Conservation (phyloP, 2,113 vertebrate genomes). For the Ophthalmolycus amberensis region DNA sequence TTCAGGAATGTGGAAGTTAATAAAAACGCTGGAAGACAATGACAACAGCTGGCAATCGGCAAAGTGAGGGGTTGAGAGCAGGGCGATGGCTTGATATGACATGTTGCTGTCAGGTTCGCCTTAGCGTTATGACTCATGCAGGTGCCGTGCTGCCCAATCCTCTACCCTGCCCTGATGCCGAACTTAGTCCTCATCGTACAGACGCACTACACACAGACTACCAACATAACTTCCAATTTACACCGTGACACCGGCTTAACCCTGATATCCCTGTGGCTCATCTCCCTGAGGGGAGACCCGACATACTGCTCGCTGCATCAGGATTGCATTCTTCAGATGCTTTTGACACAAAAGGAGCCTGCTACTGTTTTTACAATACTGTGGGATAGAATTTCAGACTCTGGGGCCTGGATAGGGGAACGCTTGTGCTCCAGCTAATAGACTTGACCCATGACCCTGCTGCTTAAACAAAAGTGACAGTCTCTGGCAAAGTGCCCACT, state of each 20-base stretch:
- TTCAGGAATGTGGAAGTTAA: constrained; percentile 71
- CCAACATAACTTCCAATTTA: constrained; percentile 36
- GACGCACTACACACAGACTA: constrained; percentile 11
- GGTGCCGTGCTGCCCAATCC: constrained; percentile 47
- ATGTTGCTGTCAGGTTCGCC: constrained; percentile 62
- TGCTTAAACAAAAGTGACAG: constrained; percentile 23
- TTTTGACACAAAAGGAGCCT: constrained; percentile 63
- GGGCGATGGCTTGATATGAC: constrained; percentile 68
- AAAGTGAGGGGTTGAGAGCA: constrained; percentile 51
- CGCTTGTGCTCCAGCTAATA: constrained; percentile 44
- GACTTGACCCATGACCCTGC: constrained; percentile 23
- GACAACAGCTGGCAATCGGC: constrained; percentile 58
- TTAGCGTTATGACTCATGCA: constrained; percentile 64
- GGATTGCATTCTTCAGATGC: constrained; percentile 73
- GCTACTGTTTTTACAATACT: constrained; percentile 64
- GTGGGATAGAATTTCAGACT: constrained; percentile 57
- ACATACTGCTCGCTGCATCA: constrained; percentile 31
- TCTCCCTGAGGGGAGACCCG: constrained; percentile 17
- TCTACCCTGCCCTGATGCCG: constrained; percentile 37
- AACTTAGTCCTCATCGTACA: constrained; percentile 48
- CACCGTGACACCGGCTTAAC: constrained; percentile 32
- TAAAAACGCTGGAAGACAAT: constrained; percentile 65
- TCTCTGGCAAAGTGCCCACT: constrained; percentile 22
- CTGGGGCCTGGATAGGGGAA: constrained; percentile 14
- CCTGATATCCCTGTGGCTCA: constrained; percentile 20